Evolutionary conservation across 2,113 vertebrate genomes (phyloP), one percentile per base, ranked within the genome.

Genomic region (Sus scrofa): DNA sequence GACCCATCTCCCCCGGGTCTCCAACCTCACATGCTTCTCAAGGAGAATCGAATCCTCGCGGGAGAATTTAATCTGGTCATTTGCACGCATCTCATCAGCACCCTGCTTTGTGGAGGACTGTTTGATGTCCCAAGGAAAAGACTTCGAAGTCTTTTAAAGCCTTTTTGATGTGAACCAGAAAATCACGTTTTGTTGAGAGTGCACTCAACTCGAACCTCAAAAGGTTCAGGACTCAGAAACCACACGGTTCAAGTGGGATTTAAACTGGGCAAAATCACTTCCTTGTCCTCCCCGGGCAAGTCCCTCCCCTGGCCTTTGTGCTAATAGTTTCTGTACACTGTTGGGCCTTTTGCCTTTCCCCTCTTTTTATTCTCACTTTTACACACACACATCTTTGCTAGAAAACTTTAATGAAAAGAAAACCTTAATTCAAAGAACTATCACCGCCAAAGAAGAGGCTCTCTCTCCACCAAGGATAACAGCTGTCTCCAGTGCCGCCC

Each of bases 51-150:
- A 97, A 97, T 97, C 96, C 95, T 94, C 96, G 89, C 24, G 2
- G 88, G 92, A 97, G 94, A 95, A 89, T 97, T 96, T 90, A 97
- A 96, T 98, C 97, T 97, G 96, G 86, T 91, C 96, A 89, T 98
- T 92, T 97, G 89, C 95, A 82, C 24, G n/a, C 97, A 97, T 96
- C 97, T 97, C 96, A 96, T 97, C 97, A 97, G 96, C 92, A 96
- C 77, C 95, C 97, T 91, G 96, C 98, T 98, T 98, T 98, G 96
- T 97, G 56, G 85, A 97, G 58, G 90, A 63, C 89, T 92, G 98
- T 98, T 98, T 98, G 98, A 98, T 97, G 98, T 98, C 89, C 95
- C 94, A 96, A 97, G 98, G 95, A 98, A 97, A 97, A 95, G 96
- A 97, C 84, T 86, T 90, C 26, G 26, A 95, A 96, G 92, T 97